Conservation (phyloP, 1,140 invertebrate genomes). For the Diuraphis noxia region DNA sequence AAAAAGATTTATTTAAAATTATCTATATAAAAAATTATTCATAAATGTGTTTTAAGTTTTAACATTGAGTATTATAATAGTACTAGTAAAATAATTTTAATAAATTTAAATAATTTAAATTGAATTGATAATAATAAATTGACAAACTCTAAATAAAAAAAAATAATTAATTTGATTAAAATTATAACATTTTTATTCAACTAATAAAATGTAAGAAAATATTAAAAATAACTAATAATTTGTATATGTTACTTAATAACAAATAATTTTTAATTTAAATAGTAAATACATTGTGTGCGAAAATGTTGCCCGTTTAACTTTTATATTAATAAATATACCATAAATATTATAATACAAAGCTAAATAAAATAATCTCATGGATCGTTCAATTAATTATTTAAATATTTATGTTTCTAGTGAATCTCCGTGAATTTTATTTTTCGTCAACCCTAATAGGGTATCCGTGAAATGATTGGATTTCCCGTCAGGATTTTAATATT, state of each 20-base stretch:
- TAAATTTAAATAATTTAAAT: not conserved
- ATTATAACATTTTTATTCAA: not conserved
- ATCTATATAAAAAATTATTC: too few species aligned
- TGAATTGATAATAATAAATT: not conserved
- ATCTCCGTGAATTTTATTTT: not conserved
- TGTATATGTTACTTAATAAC: not conserved
- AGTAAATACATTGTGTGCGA: not conserved
- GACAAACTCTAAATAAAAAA: not conserved
- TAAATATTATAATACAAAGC: not conserved
- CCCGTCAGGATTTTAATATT: not conserved
- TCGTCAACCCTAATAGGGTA: not conserved
- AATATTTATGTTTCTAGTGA: not conserved
- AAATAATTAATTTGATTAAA: not conserved
- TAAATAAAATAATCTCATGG: not conserved
- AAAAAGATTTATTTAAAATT: too few species aligned
- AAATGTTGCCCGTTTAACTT: not conserved
- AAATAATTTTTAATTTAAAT: not conserved
- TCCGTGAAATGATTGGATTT: conserved; percentile 20
- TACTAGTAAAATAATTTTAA: too few species aligned
- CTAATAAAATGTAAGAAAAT: not conserved
- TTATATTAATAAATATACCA: too few species aligned
- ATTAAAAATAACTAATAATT: not conserved
- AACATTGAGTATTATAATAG: too few species aligned
- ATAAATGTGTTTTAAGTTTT: too few species aligned
- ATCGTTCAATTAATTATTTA: not conserved